Evolutionary conservation across 2,888 invertebrate genomes (phyloP).

Genomic region (Cryptophagus acutangulus): DNA sequence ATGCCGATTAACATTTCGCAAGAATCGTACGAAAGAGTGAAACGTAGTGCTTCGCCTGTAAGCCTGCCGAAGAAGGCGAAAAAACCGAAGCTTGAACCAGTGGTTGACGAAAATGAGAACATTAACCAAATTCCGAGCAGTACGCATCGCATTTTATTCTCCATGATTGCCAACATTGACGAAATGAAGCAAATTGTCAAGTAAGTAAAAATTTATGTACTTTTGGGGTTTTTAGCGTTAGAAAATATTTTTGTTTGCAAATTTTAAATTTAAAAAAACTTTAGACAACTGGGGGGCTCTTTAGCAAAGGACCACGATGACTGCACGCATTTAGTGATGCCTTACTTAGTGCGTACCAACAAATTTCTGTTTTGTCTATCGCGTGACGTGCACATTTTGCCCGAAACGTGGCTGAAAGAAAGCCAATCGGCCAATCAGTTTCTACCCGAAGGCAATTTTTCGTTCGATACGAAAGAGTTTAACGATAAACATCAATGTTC

Average conservation of each 20-base stretch:
- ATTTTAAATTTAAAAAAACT: too few species aligned
- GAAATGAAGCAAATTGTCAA: constrained; percentile 49
- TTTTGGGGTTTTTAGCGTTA: not conserved
- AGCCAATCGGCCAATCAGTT: constrained; percentile 77
- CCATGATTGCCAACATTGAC: constrained; percentile 44
- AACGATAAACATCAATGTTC: constrained; percentile 78
- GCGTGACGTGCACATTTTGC: constrained; percentile 67
- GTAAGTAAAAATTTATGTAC: constrained; percentile 44
- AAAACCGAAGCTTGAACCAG: constrained; percentile 48
- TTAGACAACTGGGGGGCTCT: constrained; percentile 75
- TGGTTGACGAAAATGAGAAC: constrained; percentile 39
- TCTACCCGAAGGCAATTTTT: constrained; percentile 71
- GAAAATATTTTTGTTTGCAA: not conserved
- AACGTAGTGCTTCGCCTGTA: constrained; percentile 59
- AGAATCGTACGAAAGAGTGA: constrained; percentile 80
- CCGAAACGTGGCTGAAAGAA: constrained; percentile 80
- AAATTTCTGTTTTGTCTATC: constrained; percentile 84
- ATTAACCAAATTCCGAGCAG: constrained; percentile 39
- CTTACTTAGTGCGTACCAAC: constrained; percentile 71
- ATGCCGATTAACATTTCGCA: constrained; percentile 85
- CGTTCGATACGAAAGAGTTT: constrained; percentile 70
- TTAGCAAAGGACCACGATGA: constrained; percentile 69
- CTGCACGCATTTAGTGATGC: constrained; percentile 88
- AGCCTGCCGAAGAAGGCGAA: constrained; percentile 54
- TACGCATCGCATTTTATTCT: constrained; percentile 55